phyloP scores from a whole-genome alignment of 2,113 vertebrate species.

The Vulpes lagopus region DNA sequence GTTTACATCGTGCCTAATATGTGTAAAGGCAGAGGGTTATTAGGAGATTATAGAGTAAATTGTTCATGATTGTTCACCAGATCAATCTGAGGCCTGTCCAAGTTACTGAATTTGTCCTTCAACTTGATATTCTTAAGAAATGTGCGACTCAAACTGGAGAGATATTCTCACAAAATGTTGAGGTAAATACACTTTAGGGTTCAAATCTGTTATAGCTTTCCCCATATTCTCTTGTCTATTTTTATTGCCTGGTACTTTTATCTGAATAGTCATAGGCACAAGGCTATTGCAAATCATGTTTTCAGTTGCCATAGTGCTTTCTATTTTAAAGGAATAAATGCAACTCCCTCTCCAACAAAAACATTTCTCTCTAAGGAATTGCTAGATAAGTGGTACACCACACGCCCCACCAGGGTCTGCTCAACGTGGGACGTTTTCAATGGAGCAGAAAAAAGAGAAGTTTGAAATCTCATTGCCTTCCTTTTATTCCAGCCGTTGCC shows the following conservation, averaged over 20 bases:
- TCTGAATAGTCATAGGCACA: constrained; percentile 26
- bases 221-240: not conserved
- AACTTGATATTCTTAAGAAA: constrained; percentile 46
- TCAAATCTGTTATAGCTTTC: constrained; percentile 3
- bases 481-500: not conserved
- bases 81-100: constrained; percentile 26
- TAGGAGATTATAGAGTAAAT: constrained; percentile 15
- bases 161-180: not conserved
- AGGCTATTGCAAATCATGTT: constrained; percentile 48
- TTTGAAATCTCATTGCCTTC: constrained; percentile 8
- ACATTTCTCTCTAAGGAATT: constrained; percentile 46
- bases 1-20: constrained; percentile 1
- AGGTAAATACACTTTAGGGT: not conserved
- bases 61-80: not conserved
- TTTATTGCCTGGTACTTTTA: constrained; percentile 54
- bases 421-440: not conserved
- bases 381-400: not conserved
- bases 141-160: not conserved
- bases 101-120: constrained; percentile 48
- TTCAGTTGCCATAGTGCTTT: constrained; percentile 54
- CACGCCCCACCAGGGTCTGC: not conserved
- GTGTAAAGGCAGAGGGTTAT: constrained; percentile 20
- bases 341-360: constrained; percentile 22
- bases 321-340: constrained; percentile 57
- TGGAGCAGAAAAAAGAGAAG: not conserved